Base-by-base conservation (phyloP, 2,113 vertebrate species). In the Gavialis gangeticus region DNA sequence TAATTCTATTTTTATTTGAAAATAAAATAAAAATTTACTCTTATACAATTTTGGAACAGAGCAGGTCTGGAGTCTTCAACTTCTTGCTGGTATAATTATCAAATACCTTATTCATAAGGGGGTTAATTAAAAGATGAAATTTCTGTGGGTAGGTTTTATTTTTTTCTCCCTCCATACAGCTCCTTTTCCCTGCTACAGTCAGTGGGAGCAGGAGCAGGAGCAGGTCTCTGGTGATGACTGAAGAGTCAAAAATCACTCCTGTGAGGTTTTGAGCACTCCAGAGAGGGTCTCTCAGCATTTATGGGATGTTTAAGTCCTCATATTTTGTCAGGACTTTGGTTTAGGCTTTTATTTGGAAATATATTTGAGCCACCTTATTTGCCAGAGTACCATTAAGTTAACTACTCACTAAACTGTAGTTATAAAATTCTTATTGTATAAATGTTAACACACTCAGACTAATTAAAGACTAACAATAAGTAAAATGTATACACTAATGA, bases 401-500 rank as follows among this genome's bases (percentile, higher is more conserved):
- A 93, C 89, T 80, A 95, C 95, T 95, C 92, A 95, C 67, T 92
- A 90, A 97, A 95, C 79, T 94, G 21, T 95, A 96, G 95, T 96
- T 67, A 89, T 92, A 54, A 64, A 46, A 46, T 90, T 93, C 66
- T 93, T 95, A 95, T 82, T 94, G 75, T 84, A 95, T 97, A 98
- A 97, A 97, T 89, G 95, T 55, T 94, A 94, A 97, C 95, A 95
- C 91, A 87, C 91, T 86, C 93, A 97, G 97, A 95, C 55, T 91
- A 97, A 98, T 97, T 97, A 96, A 96, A 91, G 18, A 27, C 89
- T 95, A 93, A 97, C 95, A 97, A 97, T 94, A 96, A 92, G 90
- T 92, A 97, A 97, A 98, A 97, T 96, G 92, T 94, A 91, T 96
- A 93, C 73, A 92, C 95, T 96, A 95, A 97, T 97, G 95, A 98